Percentiles rank a stretch among this genome's conserved stretches.
Evolutionary conservation across 1,140 invertebrate genomes (phyloP).

Genomic region (Ylistrum balloti): DNA sequence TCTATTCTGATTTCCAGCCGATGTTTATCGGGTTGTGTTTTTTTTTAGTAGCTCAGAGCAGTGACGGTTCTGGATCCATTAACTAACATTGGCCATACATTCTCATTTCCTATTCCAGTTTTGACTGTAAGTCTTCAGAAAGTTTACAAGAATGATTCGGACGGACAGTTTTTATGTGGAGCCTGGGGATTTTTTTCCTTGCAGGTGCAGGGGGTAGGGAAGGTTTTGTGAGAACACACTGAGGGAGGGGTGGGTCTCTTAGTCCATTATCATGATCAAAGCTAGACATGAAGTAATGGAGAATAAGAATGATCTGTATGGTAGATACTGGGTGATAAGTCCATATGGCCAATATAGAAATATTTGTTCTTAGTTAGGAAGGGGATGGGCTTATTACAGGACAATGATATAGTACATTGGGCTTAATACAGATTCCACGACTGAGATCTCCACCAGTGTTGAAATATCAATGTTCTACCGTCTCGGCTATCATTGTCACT

Average conservation of each 20-base stretch:
- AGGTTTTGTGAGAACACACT: background rate
- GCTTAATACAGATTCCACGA: too few relatives aligned
- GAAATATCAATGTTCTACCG: too few relatives aligned
- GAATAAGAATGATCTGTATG: background rate
- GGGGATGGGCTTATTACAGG: too few relatives aligned
- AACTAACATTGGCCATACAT: conserved; percentile 20
- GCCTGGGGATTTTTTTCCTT: conserved; percentile 16
- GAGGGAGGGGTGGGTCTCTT: background rate
- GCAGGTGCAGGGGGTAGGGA: conserved; percentile 2
- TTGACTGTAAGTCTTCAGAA: background rate
- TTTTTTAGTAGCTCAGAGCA: background rate
- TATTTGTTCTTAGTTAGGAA: too few relatives aligned
- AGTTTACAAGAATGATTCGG: conserved; percentile 4
- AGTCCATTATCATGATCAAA: conserved; percentile 17
- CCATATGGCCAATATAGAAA: too few relatives aligned
- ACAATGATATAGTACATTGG: too few relatives aligned
- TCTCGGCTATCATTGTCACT: too few relatives aligned
- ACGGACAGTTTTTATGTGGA: background rate
- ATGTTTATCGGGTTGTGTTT: background rate
- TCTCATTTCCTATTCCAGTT: background rate
- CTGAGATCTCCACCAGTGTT: too few relatives aligned
- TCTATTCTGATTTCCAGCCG: background rate
- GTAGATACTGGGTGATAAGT: too few relatives aligned
- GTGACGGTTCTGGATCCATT: background rate
- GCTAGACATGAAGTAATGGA: background rate